These are phyloP conservation scores for Brachionus calyciflorus DNA, from an alignment of 1,140 invertebrate species.

Conservation along the genomic window DNA sequence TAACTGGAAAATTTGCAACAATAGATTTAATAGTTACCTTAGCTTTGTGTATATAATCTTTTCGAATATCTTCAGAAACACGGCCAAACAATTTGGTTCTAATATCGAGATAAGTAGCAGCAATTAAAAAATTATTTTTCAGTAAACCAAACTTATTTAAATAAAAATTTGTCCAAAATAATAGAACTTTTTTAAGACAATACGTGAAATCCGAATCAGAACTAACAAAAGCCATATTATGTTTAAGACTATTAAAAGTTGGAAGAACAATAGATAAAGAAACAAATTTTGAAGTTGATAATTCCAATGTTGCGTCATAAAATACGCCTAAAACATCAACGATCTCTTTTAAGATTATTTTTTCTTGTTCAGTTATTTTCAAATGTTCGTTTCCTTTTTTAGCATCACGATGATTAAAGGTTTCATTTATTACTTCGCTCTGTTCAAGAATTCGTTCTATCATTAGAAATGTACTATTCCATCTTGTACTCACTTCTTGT, in stretches of 20 bases:
- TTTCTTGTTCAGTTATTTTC: not conserved
- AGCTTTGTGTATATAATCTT: too few relatives aligned
- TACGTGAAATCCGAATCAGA: too few relatives aligned
- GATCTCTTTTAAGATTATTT: not conserved
- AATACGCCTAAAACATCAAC: not conserved
- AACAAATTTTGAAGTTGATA: not conserved
- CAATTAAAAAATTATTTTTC: too few relatives aligned
- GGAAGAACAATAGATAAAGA: not conserved
- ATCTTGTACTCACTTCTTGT: conserved; percentile 7
- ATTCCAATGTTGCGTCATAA: conserved; percentile 21
- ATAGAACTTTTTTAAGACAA: too few relatives aligned
- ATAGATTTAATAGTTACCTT: too few relatives aligned
- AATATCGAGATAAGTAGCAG: too few relatives aligned
- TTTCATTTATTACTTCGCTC: not conserved
- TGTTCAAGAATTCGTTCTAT: conserved; percentile 7
- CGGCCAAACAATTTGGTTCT: too few relatives aligned
- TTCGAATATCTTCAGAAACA: too few relatives aligned
- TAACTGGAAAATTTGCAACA: too few relatives aligned
- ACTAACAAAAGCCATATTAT: too few relatives aligned
- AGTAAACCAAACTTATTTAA: too few relatives aligned
- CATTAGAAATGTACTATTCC: conserved; percentile 12
- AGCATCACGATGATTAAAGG: not conserved
- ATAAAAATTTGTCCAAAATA: too few relatives aligned
- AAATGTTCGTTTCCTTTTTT: not conserved
- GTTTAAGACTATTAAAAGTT: not conserved